A percentile compares a stretch with the other conserved stretches of the same genome.
Evolutionary conservation across 2,797 vertebrate species (phyloP).

Genomic region (Pantherophis vulpinus): DNA sequence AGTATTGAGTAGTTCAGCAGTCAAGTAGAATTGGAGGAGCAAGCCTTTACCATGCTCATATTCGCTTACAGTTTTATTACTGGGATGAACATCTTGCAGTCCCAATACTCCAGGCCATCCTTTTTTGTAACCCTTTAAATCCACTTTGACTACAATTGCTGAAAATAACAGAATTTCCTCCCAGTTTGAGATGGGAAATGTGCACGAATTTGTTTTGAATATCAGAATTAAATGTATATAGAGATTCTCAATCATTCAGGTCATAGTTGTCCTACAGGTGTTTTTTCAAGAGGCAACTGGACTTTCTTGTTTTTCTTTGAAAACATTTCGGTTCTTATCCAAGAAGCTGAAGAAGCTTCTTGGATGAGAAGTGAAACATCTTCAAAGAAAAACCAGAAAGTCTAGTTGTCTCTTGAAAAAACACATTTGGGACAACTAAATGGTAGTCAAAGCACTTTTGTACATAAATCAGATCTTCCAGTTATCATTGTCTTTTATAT

Average conservation of each 20-base stretch:
- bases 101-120: background rate
- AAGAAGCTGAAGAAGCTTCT: no score
- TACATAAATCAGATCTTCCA: background rate
- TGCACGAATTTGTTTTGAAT: background rate
- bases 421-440: background rate
- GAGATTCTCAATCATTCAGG: no score
- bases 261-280: no score
- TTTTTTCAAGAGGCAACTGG: no score
- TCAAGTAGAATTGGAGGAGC: background rate
- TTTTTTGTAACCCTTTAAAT: background rate
- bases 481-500: background rate
- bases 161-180: background rate
- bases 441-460: background rate
- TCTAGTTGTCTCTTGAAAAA: no score
- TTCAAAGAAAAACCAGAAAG: no score
- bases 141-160: background rate
- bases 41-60: background rate
- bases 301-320: no score
- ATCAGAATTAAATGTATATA: background rate
- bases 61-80: background rate
- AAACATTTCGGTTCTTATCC: no score
- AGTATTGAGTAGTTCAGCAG: background rate
- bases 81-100: background rate
- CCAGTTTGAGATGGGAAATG: background rate
- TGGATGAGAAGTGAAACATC: no score